phyloP scores from a whole-genome alignment of 2,113 vertebrate genomes.

The Hemicordylus capensis region DNA sequence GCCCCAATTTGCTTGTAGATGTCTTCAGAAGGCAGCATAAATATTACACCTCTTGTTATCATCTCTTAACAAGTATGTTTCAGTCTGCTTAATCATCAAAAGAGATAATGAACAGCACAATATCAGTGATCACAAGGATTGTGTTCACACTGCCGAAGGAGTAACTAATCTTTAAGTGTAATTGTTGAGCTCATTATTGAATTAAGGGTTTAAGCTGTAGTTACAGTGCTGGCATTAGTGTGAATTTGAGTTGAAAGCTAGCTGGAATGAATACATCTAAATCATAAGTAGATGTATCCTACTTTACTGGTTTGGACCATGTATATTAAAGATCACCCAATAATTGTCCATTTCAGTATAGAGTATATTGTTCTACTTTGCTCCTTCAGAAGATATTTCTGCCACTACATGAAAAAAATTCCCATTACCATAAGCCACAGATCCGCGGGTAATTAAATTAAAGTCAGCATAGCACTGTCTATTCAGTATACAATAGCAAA shows the following conservation, averaged over 20 bases:
- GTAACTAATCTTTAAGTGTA: slow-evolving; percentile 61
- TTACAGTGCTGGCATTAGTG: slow-evolving; percentile 31
- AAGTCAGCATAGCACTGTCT: slow-evolving; percentile 16
- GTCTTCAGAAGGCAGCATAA: slow-evolving; percentile 53
- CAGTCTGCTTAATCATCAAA: slow-evolving; percentile 61
- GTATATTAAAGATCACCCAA: slow-evolving; percentile 25
- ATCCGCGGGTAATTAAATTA: slow-evolving; percentile 57
- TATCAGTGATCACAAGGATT: slow-evolving; percentile 56
- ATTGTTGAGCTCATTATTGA: slow-evolving; percentile 61
- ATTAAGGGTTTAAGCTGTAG: slow-evolving; percentile 52
- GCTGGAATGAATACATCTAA: slow-evolving; percentile 50
- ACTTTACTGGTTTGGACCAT: slow-evolving; percentile 27
- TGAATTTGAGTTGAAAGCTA: slow-evolving; percentile 45
- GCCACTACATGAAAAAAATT: slow-evolving; percentile 47
- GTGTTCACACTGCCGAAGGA: slow-evolving; percentile 39
- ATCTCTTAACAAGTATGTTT: slow-evolving; percentile 37
- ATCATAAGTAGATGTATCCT: slow-evolving; percentile 32
- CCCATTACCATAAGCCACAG: slow-evolving; percentile 45
- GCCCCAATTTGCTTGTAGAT: slow-evolving; percentile 42
- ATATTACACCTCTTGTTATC: slow-evolving; percentile 53
- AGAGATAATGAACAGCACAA: slow-evolving; percentile 56
- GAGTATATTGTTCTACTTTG: slow-evolving; percentile 35
- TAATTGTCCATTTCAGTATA: slow-evolving; percentile 55
- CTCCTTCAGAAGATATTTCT: slow-evolving; percentile 48
- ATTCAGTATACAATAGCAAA: slow-evolving; percentile 44